phyloP scores from a whole-genome alignment of 23 tunicate genomes.

The Ascidia mentula region DNA sequence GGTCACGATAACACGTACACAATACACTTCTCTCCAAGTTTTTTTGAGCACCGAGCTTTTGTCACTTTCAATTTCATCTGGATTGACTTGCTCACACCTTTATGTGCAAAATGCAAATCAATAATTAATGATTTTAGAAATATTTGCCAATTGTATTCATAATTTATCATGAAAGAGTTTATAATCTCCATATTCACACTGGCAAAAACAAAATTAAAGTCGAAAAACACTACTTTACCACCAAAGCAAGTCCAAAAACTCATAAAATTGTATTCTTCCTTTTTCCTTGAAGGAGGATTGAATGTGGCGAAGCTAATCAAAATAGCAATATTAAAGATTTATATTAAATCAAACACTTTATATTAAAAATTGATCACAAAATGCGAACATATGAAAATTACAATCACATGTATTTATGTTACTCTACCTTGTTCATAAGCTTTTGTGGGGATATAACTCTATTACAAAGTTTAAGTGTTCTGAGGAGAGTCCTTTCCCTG shows the following conservation, averaged over 20 bases:
- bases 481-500: conserved; percentile 36
- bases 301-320: conserved; percentile 61
- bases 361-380: too few relatives aligned
- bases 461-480: conserved; percentile 64
- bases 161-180: too few relatives aligned
- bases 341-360: not conserved
- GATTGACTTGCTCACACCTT: conserved; percentile 27
- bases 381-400: too few relatives aligned
- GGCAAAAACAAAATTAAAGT: not conserved
- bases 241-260: conserved; percentile 61
- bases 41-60: conserved; percentile 29
- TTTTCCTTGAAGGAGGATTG: conserved; percentile 39
- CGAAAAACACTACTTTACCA: conserved; percentile 31
- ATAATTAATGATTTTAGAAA: too few relatives aligned
- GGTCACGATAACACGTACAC: conserved; percentile 11
- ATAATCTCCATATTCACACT: too few relatives aligned
- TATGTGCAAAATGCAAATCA: not conserved
- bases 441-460: conserved; percentile 63
- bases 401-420: not conserved
- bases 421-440: conserved; percentile 56
- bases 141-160: too few relatives aligned
- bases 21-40: conserved; percentile 50
- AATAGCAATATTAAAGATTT: not conserved
- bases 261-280: conserved; percentile 79
- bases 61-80: conserved; percentile 9